Conservation (phyloP, 2,113 vertebrate genomes). For the Diphyllodes magnificus region DNA sequence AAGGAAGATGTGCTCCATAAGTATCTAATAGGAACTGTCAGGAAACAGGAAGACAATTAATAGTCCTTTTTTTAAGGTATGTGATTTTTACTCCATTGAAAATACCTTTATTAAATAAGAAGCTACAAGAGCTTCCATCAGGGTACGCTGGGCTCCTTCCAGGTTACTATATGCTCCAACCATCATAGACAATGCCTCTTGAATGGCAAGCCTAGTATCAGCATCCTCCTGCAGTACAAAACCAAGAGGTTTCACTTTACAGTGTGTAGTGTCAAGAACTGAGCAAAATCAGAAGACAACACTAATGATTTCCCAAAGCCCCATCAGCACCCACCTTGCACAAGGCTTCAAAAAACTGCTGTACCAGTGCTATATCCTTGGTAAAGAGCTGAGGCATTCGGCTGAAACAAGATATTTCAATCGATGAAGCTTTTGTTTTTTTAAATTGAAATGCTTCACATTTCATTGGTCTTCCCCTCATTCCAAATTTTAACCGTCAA, state of each 20-base stretch:
- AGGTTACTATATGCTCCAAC: slow-evolving; percentile 92
- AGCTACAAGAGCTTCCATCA: slow-evolving; percentile 97
- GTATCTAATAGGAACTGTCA: neutral
- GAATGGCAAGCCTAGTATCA: slow-evolving; percentile 94
- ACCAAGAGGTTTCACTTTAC: neutral
- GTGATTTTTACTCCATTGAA: neutral
- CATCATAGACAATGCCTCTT: slow-evolving; percentile 98
- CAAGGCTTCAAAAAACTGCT: slow-evolving; percentile 98
- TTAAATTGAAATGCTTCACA: neutral
- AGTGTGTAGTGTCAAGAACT: neutral
- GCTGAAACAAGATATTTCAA: slow-evolving; percentile 70
- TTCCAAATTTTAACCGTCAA: neutral
- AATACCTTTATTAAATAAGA: slow-evolving; percentile 93
- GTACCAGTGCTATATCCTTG: slow-evolving; percentile 95
- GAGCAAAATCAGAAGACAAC: neutral
- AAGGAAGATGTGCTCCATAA: neutral
- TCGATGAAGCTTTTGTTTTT: neutral
- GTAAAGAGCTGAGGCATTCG: slow-evolving; percentile 98
- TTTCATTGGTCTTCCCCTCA: neutral
- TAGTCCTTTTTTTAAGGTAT: neutral
- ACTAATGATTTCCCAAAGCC: neutral
- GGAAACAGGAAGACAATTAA: neutral
- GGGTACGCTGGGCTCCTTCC: slow-evolving; percentile 91
- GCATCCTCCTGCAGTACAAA: slow-evolving; percentile 82
- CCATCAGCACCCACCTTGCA: slow-evolving; percentile 82